These are phyloP conservation scores for Leptopilina clavipes DNA, from an alignment of 1,140 invertebrate species.

Conservation along the genomic window DNA sequence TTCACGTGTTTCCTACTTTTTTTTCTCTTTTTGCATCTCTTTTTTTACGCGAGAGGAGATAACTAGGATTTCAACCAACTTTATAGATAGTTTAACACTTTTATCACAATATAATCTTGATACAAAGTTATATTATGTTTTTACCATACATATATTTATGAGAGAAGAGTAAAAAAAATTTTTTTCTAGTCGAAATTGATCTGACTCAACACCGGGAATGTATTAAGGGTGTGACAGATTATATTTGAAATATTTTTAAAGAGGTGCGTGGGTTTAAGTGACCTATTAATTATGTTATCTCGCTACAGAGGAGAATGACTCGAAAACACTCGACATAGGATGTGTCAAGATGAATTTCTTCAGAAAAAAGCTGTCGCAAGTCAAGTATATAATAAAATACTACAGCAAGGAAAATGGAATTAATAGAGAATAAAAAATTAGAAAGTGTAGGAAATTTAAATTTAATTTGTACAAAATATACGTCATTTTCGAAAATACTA, in stretches of 20 bases:
- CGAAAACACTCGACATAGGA: neutral
- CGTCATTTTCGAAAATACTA: too few relatives aligned
- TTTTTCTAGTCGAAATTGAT: neutral
- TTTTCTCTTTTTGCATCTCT: constrained; percentile 11
- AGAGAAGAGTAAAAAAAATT: neutral
- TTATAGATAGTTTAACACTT: neutral
- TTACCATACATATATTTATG: neutral
- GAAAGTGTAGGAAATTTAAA: too few relatives aligned
- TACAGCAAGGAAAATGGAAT: too few relatives aligned
- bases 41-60: constrained; percentile 16
- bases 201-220: neutral
- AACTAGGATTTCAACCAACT: neutral
- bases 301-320: neutral
- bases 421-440: too few relatives aligned
- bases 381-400: neutral
- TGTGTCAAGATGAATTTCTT: neutral
- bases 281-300: neutral
- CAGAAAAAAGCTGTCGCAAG: neutral
- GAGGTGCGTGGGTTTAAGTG: neutral
- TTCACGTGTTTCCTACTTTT: constrained; percentile 1
- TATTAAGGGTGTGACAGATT: neutral
- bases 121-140: neutral
- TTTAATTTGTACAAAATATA: too few relatives aligned
- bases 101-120: neutral
- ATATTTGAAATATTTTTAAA: neutral